Percentiles rank a stretch among this genome's conserved stretches.
Conservation (phyloP, 2,888 invertebrate species). For the Macaria notata region DNA sequence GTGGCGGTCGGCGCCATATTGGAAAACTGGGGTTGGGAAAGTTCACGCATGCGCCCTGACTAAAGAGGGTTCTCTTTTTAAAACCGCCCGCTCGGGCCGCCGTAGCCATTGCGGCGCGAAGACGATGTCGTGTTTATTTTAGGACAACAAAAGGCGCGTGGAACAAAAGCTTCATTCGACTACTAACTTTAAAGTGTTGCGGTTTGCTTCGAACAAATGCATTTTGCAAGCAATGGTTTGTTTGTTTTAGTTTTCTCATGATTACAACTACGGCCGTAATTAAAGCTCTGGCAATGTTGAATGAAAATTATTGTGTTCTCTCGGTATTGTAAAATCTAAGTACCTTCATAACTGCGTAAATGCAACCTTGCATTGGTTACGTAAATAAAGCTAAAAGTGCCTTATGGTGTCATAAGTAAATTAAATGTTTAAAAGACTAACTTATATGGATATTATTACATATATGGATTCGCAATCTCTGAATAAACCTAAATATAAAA, state of each 20-base stretch:
- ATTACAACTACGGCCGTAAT: conserved; percentile 4
- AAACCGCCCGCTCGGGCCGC: conserved; percentile 43
- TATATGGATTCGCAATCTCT: too few relatives aligned
- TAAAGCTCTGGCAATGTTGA: too few relatives aligned
- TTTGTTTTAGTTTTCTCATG: conserved; percentile 15
- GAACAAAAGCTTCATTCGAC: conserved; percentile 40
- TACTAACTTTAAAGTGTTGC: conserved; percentile 17
- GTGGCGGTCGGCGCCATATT: conserved; percentile 78
- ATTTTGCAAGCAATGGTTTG: conserved; percentile 5
- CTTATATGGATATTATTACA: too few relatives aligned
- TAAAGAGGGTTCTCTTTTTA: conserved; percentile 51
- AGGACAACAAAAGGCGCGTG: conserved; percentile 35
- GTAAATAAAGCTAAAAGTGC: too few relatives aligned
- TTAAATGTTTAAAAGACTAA: too few relatives aligned
- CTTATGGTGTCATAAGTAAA: too few relatives aligned
- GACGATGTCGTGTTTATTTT: conserved; percentile 40
- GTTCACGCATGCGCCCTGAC: conserved; percentile 68
- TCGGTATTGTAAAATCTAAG: too few relatives aligned
- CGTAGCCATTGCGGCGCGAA: conserved; percentile 29
- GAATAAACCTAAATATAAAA: too few relatives aligned
- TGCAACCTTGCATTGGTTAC: too few relatives aligned
- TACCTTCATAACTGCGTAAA: too few relatives aligned
- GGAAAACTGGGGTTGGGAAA: conserved; percentile 62
- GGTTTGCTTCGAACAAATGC: conserved; percentile 9
- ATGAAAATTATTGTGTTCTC: too few relatives aligned